phyloP scores from a whole-genome alignment of 2,888 invertebrate species.

The Rhyacophila evoluta region DNA sequence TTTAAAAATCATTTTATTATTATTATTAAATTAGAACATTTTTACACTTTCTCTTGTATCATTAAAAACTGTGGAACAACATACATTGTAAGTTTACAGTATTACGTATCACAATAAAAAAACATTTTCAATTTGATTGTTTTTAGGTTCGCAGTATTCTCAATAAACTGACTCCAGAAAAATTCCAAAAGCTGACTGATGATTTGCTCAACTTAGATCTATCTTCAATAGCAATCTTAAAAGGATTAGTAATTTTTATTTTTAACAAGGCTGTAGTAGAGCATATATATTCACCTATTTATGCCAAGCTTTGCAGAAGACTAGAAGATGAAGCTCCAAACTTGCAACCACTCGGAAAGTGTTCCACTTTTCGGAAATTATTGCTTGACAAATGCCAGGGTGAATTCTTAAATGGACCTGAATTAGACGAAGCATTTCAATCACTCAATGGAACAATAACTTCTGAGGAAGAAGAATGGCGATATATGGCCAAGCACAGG shows the following conservation, averaged over 20 bases:
- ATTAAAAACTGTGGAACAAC: no score
- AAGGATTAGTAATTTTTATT: constrained; percentile 95
- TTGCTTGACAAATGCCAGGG: constrained; percentile 95
- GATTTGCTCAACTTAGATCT: constrained; percentile 95
- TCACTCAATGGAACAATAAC: constrained; percentile 68
- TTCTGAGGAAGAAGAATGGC: constrained; percentile 91
- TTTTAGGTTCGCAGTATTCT: constrained; percentile 91
- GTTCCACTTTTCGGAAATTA: constrained; percentile 89
- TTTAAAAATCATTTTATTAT: no score
- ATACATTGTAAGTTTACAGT: no score
- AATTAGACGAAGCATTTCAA: constrained; percentile 76
- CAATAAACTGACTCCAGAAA: constrained; percentile 99
- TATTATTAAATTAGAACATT: no score
- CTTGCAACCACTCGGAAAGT: constrained; percentile 82
- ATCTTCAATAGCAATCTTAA: constrained; percentile 92
- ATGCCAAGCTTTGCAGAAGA: constrained; percentile 98
- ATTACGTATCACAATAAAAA: no score
- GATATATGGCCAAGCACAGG: constrained; percentile 93
- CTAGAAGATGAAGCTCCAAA: constrained; percentile 97
- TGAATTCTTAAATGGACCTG: constrained; percentile 93
- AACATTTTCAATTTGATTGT: no score
- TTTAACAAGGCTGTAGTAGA: constrained; percentile 99
- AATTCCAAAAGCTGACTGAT: constrained; percentile 98
- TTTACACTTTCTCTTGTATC: no score
- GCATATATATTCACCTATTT: constrained; percentile 99